Evolutionary conservation across 2,888 invertebrate genomes (phyloP).

Genomic region (Chaitophorus viminalis): DNA sequence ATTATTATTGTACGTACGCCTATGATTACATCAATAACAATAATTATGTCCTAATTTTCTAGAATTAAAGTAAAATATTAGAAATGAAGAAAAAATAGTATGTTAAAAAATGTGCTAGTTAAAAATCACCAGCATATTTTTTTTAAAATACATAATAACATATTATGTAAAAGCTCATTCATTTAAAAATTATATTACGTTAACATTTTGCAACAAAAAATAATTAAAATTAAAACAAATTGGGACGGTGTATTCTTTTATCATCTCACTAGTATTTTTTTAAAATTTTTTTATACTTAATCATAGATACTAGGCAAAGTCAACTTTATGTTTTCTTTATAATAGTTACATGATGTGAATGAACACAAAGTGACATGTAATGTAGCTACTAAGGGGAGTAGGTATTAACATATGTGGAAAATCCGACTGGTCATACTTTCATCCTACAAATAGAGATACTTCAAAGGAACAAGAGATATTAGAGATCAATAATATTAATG

Average conservation of each 20-base stretch:
- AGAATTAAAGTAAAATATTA: constrained; percentile 33
- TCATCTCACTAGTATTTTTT: constrained; percentile 50
- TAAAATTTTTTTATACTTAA: constrained; percentile 41
- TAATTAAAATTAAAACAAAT: constrained; percentile 41
- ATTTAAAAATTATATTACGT: constrained; percentile 32
- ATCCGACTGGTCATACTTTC: constrained; percentile 55
- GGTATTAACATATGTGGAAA: constrained; percentile 58
- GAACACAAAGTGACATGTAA: constrained; percentile 47
- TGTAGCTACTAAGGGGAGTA: constrained; percentile 43
- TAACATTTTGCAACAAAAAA: constrained; percentile 49
- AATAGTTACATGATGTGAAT: constrained; percentile 43
- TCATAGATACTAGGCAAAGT: constrained; percentile 35
- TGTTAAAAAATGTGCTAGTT: constrained; percentile 22
- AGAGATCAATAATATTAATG: constrained; percentile 55
- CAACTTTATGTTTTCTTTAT: constrained; percentile 37
- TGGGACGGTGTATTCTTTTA: constrained; percentile 58
- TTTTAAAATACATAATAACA: constrained; percentile 31
- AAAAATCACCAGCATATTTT: constrained; percentile 30
- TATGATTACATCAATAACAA: neutral
- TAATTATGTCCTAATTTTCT: constrained; percentile 14
- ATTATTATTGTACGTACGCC: neutral
- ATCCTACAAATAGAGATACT: constrained; percentile 44
- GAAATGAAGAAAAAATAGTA: constrained; percentile 3
- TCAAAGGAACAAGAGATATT: constrained; percentile 57
- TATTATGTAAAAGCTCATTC: constrained; percentile 55